phyloP scores from a whole-genome alignment of 2,888 invertebrate genomes.

The Isoperla grammatica region DNA sequence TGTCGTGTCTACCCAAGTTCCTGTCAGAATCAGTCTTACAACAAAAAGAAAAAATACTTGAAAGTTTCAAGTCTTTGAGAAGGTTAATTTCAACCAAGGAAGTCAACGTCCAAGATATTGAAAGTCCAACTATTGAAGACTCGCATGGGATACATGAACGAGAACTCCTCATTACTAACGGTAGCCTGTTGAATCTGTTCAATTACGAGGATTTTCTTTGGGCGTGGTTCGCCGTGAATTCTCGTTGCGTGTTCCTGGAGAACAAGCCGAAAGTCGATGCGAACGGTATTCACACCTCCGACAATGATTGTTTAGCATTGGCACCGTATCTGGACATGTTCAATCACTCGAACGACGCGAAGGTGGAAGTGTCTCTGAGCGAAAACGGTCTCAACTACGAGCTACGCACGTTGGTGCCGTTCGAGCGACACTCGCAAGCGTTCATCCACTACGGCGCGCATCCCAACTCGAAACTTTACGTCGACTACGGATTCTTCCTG shows the following conservation, averaged over 20 bases:
- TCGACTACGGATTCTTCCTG: slow-evolving; percentile 82
- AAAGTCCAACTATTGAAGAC: slow-evolving; percentile 26
- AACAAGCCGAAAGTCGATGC: slow-evolving; percentile 42
- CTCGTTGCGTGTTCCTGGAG: slow-evolving; percentile 73
- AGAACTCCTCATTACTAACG: slow-evolving; percentile 43
- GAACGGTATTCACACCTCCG: slow-evolving; percentile 23
- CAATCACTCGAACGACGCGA: slow-evolving; percentile 67
- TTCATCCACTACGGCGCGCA: slow-evolving; percentile 87
- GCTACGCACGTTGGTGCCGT: slow-evolving; percentile 49
- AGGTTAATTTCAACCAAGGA: neutral
- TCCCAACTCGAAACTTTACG: slow-evolving; percentile 70
- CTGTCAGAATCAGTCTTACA: slow-evolving; percentile 42
- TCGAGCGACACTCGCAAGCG: slow-evolving; percentile 63
- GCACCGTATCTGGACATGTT: slow-evolving; percentile 88
- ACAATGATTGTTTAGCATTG: slow-evolving; percentile 54
- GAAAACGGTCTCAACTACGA: slow-evolving; percentile 46
- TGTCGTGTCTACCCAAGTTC: slow-evolving; percentile 52
- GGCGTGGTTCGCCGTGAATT: slow-evolving; percentile 82
- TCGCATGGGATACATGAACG: slow-evolving; percentile 35
- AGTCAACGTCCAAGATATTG: neutral
- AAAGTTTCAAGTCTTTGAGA: slow-evolving; percentile 15
- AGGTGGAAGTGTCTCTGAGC: slow-evolving; percentile 48
- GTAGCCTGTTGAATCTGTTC: slow-evolving; percentile 48
- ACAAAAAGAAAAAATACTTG: slow-evolving; percentile 7
- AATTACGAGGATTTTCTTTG: slow-evolving; percentile 58